Percentiles rank a stretch among this genome's conserved stretches.
Conservation (phyloP, 1,140 invertebrate species). For the Archegozetes longisetosus region DNA sequence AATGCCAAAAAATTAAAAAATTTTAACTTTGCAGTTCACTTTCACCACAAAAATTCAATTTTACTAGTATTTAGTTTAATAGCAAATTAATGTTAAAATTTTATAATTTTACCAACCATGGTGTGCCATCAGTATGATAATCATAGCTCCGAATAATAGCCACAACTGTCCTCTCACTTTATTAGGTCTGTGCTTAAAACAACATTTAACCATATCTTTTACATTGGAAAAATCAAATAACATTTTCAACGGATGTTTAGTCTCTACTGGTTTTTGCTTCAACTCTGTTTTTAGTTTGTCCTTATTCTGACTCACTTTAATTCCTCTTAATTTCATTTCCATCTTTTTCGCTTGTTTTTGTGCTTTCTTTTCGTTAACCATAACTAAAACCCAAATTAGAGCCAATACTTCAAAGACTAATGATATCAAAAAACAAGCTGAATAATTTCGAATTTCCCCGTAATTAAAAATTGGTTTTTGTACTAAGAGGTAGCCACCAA, state of each 20-base stretch:
- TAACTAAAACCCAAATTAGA: not conserved
- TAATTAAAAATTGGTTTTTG: not conserved
- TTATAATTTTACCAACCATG: too few relatives aligned
- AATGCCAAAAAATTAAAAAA: too few relatives aligned
- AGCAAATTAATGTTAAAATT: too few relatives aligned
- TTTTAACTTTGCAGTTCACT: too few relatives aligned
- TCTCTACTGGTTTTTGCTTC: not conserved
- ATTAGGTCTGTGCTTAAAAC: not conserved
- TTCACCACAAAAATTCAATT: too few relatives aligned
- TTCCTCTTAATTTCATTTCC: too few relatives aligned
- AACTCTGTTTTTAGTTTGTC: too few relatives aligned
- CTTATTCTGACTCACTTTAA: too few relatives aligned
- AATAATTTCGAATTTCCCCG: not conserved
- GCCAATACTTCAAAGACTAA: not conserved
- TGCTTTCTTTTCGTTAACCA: not conserved
- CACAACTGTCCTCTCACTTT: slow-evolving; percentile 1
- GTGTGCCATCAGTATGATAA: not conserved
- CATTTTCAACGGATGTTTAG: not conserved
- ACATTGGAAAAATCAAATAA: slow-evolving; percentile 11
- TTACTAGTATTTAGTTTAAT: too few relatives aligned
- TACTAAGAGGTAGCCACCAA: not conserved
- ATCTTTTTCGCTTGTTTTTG: not conserved
- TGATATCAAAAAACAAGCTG: not conserved
- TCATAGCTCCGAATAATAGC: not conserved
- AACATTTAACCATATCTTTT: slow-evolving; percentile 4